These are phyloP conservation scores for Lates japonicus DNA, from an alignment of 2,797 vertebrate species.

Conservation along the genomic window DNA sequence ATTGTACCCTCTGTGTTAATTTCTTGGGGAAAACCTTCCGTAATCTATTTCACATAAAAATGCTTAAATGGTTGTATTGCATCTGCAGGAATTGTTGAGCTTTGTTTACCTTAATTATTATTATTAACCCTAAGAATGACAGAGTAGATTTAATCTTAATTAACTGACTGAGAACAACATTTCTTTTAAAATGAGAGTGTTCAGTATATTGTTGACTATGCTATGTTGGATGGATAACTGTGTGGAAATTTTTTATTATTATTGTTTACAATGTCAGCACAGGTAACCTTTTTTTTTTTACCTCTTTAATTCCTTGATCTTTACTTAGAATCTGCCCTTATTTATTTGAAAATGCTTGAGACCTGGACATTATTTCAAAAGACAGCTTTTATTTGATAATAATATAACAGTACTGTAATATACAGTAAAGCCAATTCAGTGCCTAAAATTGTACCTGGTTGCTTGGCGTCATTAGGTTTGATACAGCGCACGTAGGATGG, in stretches of 20 bases:
- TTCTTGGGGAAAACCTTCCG: neutral
- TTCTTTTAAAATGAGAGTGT: neutral
- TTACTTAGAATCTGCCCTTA: neutral
- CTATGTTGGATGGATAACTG: neutral
- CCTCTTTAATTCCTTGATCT: conserved; percentile 1
- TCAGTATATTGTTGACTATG: neutral
- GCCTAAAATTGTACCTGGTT: conserved; percentile 87
- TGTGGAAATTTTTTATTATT: neutral
- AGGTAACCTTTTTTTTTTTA: neutral
- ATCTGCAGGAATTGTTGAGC: neutral
- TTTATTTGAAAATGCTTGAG: neutral
- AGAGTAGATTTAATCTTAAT: neutral
- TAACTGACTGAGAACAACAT: neutral
- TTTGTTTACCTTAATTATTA: neutral
- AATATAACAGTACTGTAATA: no score
- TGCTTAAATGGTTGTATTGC: neutral
- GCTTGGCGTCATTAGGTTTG: conserved; percentile 96
- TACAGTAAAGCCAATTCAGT: neutral
- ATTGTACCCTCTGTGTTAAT: neutral
- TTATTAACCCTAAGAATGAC: neutral
- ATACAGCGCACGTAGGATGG: conserved; percentile 97
- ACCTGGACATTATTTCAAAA: neutral
- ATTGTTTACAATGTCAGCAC: neutral
- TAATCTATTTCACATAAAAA: neutral
- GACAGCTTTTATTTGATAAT: neutral